Evolutionary conservation across 2,797 vertebrate species (phyloP), one percentile per base, ranked within the genome.

Genomic region (Cryptoblepharus egeriae): DNA sequence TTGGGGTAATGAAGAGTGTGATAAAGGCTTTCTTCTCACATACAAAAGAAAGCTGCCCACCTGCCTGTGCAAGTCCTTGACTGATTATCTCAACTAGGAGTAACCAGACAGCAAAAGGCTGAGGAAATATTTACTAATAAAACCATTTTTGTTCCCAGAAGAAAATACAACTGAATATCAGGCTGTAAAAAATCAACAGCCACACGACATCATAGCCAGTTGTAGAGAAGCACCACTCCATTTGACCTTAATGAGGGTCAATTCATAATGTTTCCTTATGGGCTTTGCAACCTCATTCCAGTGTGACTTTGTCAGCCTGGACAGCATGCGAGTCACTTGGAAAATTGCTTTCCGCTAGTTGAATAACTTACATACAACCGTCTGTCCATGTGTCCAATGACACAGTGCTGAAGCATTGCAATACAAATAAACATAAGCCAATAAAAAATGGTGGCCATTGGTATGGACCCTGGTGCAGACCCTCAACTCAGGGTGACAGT

Each of bases 81-180:
- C 32, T 88, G 92, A 91, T 87, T 91, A 90, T 92, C 93, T 91
- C 90, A 88, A 89, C 90, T 87, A 61, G 87, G 92, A 88, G 90
- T 88, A 93, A 89, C 92, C 0, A 32, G 84, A 88, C 67, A 90
- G 81, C 87, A 84, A 77, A 83, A 87, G 57, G 37, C 57, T 88
- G 80, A 86, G 90, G 69, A 91, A 92, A 71, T 75, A 88, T 78
- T 87, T 92, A 79, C 86, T 91, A 94, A 86, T 87, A 75, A 88
- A 88, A 80, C 75, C 87, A 80, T 86, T 58, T 88, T 89, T 88
- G 70, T 57, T 93, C 87, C 88, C 77, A 83, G 77, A 89, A 88
- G 88, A 81, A 91, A 92, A 82, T 13, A n/a, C 24, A 75, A 52
- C 75, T 78, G 81, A 82, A 88, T 87, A 84, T 67, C 80, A n/a